These are phyloP conservation scores for Scaptomyza graminum DNA, from an alignment of 1,140 invertebrate genomes.

Conservation along the genomic window DNA sequence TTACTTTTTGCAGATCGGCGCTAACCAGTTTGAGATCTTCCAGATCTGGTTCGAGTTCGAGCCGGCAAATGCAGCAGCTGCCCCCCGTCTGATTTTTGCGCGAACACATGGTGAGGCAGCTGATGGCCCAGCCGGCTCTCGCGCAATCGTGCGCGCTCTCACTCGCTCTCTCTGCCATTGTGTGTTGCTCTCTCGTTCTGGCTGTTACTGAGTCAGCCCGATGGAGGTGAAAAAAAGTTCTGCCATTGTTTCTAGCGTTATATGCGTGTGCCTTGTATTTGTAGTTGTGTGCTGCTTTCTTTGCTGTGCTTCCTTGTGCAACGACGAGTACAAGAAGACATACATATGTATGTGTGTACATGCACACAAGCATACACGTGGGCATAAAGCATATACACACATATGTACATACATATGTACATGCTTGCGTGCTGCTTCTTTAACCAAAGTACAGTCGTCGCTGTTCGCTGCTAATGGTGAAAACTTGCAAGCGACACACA, in stretches of 20 bases:
- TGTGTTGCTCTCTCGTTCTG: constrained; percentile 24
- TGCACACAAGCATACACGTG: constrained; percentile 35
- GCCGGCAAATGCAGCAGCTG: constrained; percentile 40
- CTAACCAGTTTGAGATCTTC: constrained; percentile 37
- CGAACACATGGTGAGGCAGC: constrained; percentile 53
- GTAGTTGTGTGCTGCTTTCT: constrained; percentile 50
- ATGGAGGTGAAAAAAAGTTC: constrained; percentile 43
- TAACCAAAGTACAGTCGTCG: constrained; percentile 68
- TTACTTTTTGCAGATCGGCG: constrained; percentile 24
- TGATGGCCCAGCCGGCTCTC: constrained; percentile 27
- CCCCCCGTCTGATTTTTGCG: constrained; percentile 35
- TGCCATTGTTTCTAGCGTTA: constrained; percentile 57
- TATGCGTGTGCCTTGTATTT: constrained; percentile 1
- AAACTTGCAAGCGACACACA: constrained; percentile 64
- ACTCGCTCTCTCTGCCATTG: constrained; percentile 14
- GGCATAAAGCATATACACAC: constrained; percentile 27
- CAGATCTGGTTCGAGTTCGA: constrained; percentile 28
- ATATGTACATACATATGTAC: background rate
- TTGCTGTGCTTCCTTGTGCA: constrained; percentile 61
- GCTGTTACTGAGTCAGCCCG: constrained; percentile 39
- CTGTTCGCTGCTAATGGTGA: constrained; percentile 63
- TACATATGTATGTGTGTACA: too few relatives aligned
- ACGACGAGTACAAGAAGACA: constrained; percentile 34
- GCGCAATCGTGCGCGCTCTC: constrained; percentile 1
- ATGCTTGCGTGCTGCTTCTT: constrained; percentile 25